Evolutionary conservation across 2,113 vertebrate species (phyloP).

Genomic region (Salvelinus fontinalis): DNA sequence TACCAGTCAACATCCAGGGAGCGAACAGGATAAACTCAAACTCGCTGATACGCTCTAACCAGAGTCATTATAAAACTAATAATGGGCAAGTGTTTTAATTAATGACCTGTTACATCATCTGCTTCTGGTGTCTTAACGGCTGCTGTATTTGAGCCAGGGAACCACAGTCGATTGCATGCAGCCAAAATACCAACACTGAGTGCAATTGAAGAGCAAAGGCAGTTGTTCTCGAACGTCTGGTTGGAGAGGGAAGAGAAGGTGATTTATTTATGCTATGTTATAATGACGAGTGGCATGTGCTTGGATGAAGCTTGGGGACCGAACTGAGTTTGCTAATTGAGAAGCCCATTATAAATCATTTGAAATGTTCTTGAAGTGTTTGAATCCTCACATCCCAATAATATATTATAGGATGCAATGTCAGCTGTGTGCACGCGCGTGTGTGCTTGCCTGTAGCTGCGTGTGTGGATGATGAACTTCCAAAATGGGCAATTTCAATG

Average conservation of each 20-base stretch:
- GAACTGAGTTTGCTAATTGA: not conserved
- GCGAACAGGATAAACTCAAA: conserved; percentile 68
- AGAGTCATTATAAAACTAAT: conserved; percentile 75
- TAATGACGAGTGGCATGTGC: not conserved
- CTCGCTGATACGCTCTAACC: conserved; percentile 66
- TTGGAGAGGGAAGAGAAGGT: conserved; percentile 13
- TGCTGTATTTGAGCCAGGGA: conserved; percentile 31
- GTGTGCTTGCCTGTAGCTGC: not conserved
- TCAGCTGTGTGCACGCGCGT: not conserved
- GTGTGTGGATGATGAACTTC: not conserved
- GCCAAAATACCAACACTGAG: conserved; percentile 46
- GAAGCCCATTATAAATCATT: no score
- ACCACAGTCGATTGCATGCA: conserved; percentile 18
- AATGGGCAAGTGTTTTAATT: conserved; percentile 71
- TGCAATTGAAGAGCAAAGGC: conserved; percentile 31
- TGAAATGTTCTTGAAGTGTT: not conserved
- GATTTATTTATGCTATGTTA: conserved; percentile 18
- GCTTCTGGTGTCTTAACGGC: conserved; percentile 48
- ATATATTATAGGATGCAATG: not conserved
- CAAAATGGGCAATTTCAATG: conserved; percentile 22
- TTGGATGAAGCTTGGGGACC: conserved; percentile 15
- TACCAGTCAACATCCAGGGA: conserved; percentile 38
- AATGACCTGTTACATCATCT: conserved; percentile 71
- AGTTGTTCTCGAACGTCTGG: not conserved
- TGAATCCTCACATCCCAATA: not conserved